Conservation (phyloP, 2,797 vertebrate genomes). For the Coregonus ussuriensis region DNA sequence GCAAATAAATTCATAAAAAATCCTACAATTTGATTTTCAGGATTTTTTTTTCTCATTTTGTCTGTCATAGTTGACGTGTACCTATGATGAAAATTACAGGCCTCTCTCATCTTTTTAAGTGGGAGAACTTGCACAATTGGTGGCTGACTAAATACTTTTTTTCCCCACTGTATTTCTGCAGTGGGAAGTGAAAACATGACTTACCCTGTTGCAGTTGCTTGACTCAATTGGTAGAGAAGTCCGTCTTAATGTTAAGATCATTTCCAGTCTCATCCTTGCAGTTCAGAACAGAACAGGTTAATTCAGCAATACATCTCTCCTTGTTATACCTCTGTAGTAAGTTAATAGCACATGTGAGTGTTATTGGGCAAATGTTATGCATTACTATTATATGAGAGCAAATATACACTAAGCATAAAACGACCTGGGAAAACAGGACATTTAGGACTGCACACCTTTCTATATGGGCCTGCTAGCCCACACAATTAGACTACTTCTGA, state of each 20-base stretch:
- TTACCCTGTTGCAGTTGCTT: constrained; percentile 18
- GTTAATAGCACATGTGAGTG: constrained; percentile 71
- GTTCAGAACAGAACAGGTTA: constrained; percentile 50
- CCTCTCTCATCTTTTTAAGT: no score
- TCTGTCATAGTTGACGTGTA: no score
- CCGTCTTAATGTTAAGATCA: constrained; percentile 4
- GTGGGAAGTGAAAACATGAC: no score
- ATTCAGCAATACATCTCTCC: constrained; percentile 40
- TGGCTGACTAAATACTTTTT: no score
- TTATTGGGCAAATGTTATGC: constrained; percentile 79
- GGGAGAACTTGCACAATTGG: no score
- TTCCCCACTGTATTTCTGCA: no score
- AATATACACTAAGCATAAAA: constrained; percentile 72
- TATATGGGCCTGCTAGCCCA: constrained; percentile 77
- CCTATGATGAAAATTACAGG: no score
- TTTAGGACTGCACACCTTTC: constrained; percentile 71
- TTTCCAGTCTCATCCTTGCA: constrained; percentile 28
- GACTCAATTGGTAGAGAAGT: constrained; percentile 21
- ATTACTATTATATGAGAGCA: constrained; percentile 64
- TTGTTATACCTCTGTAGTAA: constrained; percentile 66
- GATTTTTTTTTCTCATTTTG: no score
- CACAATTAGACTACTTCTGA: constrained; percentile 74
- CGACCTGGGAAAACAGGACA: constrained; percentile 72
- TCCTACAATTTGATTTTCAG: no score
- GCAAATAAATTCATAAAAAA: no score